Evolutionary conservation across 2,113 vertebrate species (phyloP).

Genomic region (Cryptomyrus ogoouensis): DNA sequence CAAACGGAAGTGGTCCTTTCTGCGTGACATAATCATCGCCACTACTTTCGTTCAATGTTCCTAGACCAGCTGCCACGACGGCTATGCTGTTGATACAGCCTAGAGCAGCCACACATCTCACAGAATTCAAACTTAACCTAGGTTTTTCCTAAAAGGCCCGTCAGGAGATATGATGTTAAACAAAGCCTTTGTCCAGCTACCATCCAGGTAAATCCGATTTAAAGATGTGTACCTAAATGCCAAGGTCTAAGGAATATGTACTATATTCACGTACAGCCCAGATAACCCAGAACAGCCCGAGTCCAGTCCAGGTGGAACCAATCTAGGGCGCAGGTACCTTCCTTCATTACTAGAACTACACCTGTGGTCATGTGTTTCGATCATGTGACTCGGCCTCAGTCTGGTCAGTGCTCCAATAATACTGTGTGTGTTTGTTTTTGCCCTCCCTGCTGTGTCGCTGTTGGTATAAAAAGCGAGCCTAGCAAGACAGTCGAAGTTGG

Average conservation of each 20-base stretch:
- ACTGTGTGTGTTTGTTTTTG: conserved; percentile 22
- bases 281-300: neutral
- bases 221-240: neutral
- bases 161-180: neutral
- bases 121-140: neutral
- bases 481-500: conserved; percentile 76
- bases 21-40: neutral
- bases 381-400: neutral
- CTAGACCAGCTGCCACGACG: neutral
- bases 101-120: neutral
- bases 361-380: neutral
- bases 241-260: neutral
- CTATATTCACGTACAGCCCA: neutral
- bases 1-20: neutral
- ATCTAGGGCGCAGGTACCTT: neutral
- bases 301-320: neutral
- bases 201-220: neutral
- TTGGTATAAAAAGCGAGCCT: conserved; percentile 70
- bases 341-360: neutral
- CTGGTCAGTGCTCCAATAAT: neutral
- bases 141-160: neutral
- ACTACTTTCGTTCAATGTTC: neutral
- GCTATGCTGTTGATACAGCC: neutral
- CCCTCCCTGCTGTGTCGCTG: conserved; percentile 42
- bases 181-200: neutral